Conservation (phyloP, 2,113 vertebrate species). For the Grammomys surdaster region DNA sequence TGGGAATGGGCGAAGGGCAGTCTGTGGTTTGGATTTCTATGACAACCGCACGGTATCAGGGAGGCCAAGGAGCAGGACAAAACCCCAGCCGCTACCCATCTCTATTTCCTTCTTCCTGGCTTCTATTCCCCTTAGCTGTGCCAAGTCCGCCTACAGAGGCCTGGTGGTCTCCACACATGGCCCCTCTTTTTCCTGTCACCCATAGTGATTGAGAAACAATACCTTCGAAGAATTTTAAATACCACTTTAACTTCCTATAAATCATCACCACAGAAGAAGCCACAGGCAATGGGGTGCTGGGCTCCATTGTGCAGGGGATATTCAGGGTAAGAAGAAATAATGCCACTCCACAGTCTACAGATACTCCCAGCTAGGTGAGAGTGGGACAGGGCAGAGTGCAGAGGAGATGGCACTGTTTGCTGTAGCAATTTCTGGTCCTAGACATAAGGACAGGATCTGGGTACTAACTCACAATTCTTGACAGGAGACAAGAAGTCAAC, state of each 20-base stretch:
- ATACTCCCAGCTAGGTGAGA: background rate
- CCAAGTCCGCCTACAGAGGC: background rate
- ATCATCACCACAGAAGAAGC: background rate
- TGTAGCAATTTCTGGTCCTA: background rate
- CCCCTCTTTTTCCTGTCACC: background rate
- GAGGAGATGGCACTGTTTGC: background rate
- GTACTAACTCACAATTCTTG: background rate
- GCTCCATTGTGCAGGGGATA: background rate
- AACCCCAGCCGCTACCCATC: background rate
- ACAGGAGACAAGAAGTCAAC: background rate
- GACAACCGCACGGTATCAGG: slow-evolving; percentile 1
- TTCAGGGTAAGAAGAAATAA: too few species aligned
- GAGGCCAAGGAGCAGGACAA: slow-evolving; percentile 13
- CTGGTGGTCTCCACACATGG: background rate
- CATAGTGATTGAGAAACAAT: background rate
- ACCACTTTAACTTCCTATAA: background rate
- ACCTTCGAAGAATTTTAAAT: background rate
- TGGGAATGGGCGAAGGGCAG: slow-evolving; percentile 40
- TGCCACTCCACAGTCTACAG: background rate
- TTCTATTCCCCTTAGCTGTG: background rate
- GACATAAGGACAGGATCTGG: background rate
- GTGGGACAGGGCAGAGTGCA: fast-evolving
- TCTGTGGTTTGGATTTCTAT: slow-evolving; percentile 43
- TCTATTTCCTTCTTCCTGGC: background rate
- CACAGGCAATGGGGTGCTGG: background rate